Evolutionary conservation across 2,113 vertebrate genomes (phyloP).

Genomic region (Pristiophorus japonicus): DNA sequence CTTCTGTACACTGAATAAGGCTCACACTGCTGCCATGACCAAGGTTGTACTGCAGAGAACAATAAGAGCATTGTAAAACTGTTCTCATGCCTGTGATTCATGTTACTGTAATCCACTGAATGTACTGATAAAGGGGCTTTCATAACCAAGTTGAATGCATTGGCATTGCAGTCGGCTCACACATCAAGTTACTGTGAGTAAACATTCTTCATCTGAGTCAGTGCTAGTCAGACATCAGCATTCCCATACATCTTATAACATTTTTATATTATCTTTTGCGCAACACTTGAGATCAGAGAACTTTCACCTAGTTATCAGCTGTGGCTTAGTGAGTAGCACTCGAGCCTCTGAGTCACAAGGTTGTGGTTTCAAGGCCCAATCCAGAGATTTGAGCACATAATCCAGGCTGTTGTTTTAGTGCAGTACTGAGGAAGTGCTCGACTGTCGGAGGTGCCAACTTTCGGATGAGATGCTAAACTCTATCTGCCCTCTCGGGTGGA

Average conservation of each 20-base stretch:
- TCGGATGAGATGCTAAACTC: neutral
- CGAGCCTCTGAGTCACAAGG: neutral
- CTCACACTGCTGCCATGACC: neutral
- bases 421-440: neutral
- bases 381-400: neutral
- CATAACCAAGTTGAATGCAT: neutral
- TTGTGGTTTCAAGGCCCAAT: neutral
- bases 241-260: neutral
- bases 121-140: slow-evolving; percentile 5
- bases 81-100: slow-evolving; percentile 17
- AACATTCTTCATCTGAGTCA: neutral
- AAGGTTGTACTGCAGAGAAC: neutral
- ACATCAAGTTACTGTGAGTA: neutral
- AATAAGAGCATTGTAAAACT: slow-evolving; percentile 1
- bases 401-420: neutral
- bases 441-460: neutral
- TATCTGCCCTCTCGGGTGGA: neutral
- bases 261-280: neutral
- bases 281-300: neutral
- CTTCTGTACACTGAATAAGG: neutral
- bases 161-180: neutral
- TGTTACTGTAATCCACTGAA: neutral
- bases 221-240: neutral
- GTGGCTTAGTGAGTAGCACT: neutral
- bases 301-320: neutral